Percentiles rank a stretch among this genome's conserved stretches.
Conservation (phyloP, 1,140 invertebrate genomes). For the fruit fly (Drosophila melanogaster) region DNA sequence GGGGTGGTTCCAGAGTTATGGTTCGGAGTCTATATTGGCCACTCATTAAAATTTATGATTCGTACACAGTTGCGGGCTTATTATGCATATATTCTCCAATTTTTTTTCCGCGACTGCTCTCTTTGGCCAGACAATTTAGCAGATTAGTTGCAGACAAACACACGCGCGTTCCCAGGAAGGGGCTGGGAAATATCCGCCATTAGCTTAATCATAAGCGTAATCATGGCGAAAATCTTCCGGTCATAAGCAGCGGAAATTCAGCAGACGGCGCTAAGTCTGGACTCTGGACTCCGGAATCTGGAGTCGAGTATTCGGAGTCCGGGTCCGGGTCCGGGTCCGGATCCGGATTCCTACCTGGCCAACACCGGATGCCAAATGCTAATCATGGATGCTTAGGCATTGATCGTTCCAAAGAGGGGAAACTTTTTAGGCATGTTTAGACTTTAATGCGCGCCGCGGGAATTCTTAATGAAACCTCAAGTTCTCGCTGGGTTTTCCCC, state of each 20-base stretch:
- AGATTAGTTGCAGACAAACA: slow-evolving; percentile 76
- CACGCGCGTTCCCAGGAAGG: slow-evolving; percentile 36
- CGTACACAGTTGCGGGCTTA: slow-evolving; percentile 71
- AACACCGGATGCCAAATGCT: slow-evolving; percentile 74
- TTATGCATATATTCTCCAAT: slow-evolving; percentile 57
- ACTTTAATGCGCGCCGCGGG: slow-evolving; percentile 79
- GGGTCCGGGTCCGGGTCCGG: not conserved
- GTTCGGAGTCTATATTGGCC: slow-evolving; percentile 31
- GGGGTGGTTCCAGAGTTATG: slow-evolving; percentile 37
- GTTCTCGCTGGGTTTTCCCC: slow-evolving; percentile 56
- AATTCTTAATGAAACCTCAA: slow-evolving; percentile 78
- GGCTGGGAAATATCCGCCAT: slow-evolving; percentile 75
- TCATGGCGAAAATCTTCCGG: slow-evolving; percentile 76
- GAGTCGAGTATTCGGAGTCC: slow-evolving; percentile 23
- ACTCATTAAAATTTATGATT: slow-evolving; percentile 83
- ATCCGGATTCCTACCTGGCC: slow-evolving; percentile 35
- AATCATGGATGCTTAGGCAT: slow-evolving; percentile 68
- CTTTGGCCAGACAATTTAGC: slow-evolving; percentile 75
- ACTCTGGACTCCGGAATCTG: slow-evolving; percentile 29
- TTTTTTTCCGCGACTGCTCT: slow-evolving; percentile 15
- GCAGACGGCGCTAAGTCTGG: slow-evolving; percentile 68
- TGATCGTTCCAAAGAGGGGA: slow-evolving; percentile 44
- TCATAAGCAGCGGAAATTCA: slow-evolving; percentile 78
- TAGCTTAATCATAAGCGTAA: slow-evolving; percentile 80
- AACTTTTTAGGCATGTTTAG: slow-evolving; percentile 82